phyloP scores from a whole-genome alignment of 2,113 vertebrate genomes.

The Scomber colias region DNA sequence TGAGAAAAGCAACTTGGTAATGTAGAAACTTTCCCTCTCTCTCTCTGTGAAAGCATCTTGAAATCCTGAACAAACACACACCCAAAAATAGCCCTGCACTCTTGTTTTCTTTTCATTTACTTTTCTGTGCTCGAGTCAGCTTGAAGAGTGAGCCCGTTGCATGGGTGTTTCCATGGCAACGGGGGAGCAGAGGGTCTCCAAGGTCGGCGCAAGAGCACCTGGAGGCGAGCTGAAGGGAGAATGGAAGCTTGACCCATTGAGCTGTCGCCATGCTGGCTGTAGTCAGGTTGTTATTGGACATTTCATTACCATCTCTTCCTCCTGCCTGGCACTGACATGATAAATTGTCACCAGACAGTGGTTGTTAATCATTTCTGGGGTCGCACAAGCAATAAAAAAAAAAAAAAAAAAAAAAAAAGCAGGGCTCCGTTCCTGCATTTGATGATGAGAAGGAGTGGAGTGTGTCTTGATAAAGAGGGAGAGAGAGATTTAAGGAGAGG shows the following conservation, averaged over 20 bases:
- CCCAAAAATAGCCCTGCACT: conserved; percentile 53
- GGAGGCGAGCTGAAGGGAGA: conserved; percentile 66
- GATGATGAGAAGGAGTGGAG: conserved; percentile 60
- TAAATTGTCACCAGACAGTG: conserved; percentile 60
- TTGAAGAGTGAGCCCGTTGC: conserved; percentile 81
- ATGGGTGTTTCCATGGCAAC: conserved; percentile 92
- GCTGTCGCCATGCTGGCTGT: conserved; percentile 59
- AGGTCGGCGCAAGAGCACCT: conserved; percentile 87
- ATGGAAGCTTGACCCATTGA: conserved; percentile 36
- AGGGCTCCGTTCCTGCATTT: conserved; percentile 38
- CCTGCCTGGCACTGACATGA: conserved; percentile 55
- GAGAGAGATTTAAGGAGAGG: conserved; percentile 67
- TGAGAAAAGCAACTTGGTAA: conserved; percentile 6
- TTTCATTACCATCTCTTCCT: conserved; percentile 81
- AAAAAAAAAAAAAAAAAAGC: too few relatives aligned
- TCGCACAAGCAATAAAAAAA: conserved; percentile 63
- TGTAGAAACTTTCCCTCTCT: not conserved
- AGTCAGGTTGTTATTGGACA: conserved; percentile 74
- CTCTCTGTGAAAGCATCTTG: conserved; percentile 37
- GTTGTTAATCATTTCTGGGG: conserved; percentile 71
- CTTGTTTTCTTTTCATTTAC: conserved; percentile 49
- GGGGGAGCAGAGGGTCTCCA: conserved; percentile 76
- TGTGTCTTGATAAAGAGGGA: conserved; percentile 61
- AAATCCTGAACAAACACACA: conserved; percentile 32
- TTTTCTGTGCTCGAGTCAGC: conserved; percentile 75